Percentiles rank a stretch among this genome's conserved stretches.
phyloP scores from a whole-genome alignment of 2,113 vertebrate genomes.

The Notothenia coriiceps region DNA sequence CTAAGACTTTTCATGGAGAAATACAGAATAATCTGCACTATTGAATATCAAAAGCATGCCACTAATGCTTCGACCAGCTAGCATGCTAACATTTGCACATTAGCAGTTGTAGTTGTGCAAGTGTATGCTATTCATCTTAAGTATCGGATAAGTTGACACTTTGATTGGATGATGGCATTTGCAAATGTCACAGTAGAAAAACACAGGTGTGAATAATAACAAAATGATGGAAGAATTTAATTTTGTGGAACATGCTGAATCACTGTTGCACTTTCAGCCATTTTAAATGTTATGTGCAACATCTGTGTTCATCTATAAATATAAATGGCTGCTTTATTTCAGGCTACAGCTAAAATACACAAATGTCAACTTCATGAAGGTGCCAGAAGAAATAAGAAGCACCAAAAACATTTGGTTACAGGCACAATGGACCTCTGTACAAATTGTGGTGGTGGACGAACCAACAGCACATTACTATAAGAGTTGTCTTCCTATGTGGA shows the following conservation, averaged over 20 bases:
- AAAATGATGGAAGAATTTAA: background rate
- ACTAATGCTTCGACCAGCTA: background rate
- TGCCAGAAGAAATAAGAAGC: background rate
- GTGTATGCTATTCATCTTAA: background rate
- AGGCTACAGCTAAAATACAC: background rate
- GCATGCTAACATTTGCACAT: background rate
- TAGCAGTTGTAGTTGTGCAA: background rate
- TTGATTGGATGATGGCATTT: background rate
- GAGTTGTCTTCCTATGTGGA: background rate
- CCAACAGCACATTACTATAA: background rate
- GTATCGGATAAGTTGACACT: background rate
- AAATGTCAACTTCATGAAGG: background rate
- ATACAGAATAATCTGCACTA: conserved; percentile 19
- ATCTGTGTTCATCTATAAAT: background rate
- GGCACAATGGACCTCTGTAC: background rate
- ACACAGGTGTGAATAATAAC: background rate
- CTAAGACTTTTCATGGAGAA: conserved; percentile 13
- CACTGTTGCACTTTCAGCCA: background rate
- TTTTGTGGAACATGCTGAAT: background rate
- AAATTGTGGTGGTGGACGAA: background rate
- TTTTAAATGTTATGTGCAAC: background rate
- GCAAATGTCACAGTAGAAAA: background rate
- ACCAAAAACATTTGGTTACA: background rate
- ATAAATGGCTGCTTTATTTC: background rate
- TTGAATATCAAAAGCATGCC: conserved; percentile 24